These are phyloP conservation scores for Cataglyphis albicans DNA, from an alignment of 2,888 invertebrate genomes.

Conservation along the genomic window DNA sequence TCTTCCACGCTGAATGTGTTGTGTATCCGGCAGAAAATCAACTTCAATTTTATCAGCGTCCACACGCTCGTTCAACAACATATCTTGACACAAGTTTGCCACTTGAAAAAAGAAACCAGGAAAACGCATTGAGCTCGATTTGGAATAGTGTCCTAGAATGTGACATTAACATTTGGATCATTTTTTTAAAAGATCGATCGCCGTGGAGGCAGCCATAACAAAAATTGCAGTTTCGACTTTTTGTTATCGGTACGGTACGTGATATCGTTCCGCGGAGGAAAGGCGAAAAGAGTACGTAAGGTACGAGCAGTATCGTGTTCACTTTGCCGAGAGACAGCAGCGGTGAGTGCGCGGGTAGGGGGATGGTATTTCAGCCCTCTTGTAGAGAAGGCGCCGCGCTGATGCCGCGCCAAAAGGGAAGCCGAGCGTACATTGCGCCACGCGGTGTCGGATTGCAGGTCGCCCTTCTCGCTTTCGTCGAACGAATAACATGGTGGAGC, in stretches of 20 bases:
- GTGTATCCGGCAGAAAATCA: slow-evolving; percentile 35
- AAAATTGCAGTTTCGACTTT: slow-evolving; percentile 20
- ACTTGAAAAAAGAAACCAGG: background rate
- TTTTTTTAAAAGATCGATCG: background rate
- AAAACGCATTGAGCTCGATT: background rate
- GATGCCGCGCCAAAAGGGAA: slow-evolving; percentile 66
- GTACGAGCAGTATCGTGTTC: slow-evolving; percentile 54
- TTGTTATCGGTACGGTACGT: slow-evolving; percentile 21
- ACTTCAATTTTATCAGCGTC: slow-evolving; percentile 10
- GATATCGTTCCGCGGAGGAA: slow-evolving; percentile 40
- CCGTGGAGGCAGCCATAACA: too few species aligned
- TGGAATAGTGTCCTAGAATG: background rate
- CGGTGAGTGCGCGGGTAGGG: slow-evolving; percentile 32
- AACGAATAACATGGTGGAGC: slow-evolving; percentile 52
- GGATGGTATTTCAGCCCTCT: slow-evolving; percentile 66
- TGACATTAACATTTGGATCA: background rate
- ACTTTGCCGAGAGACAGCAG: slow-evolving; percentile 44
- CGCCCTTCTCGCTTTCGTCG: slow-evolving; percentile 60
- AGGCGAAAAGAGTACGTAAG: slow-evolving; percentile 39
- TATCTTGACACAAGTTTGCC: slow-evolving; percentile 6
- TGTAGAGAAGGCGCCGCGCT: slow-evolving; percentile 42
- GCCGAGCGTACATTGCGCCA: slow-evolving; percentile 60
- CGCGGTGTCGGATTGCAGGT: slow-evolving; percentile 63
- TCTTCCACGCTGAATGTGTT: slow-evolving; percentile 21
- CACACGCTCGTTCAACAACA: background rate